Evolutionary conservation across 2,797 vertebrate species (phyloP).

Genomic region (Notolabrus celidotus): DNA sequence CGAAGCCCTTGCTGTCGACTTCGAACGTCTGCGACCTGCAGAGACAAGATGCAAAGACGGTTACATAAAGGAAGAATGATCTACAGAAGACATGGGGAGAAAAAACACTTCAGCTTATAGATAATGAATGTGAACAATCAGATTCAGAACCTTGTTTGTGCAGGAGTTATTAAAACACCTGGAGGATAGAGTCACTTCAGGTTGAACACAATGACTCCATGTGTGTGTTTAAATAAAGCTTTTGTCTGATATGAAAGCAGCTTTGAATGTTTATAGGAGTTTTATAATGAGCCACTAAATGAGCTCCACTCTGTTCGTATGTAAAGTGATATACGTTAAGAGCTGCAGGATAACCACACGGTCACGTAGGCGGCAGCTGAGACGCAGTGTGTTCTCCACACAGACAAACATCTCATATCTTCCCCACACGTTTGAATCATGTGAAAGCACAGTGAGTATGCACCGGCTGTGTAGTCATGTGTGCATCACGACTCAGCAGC

Average conservation of each 20-base stretch:
- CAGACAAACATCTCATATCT: neutral
- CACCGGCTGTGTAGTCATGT: conserved; percentile 53
- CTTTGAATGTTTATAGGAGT: neutral
- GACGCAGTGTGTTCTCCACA: neutral
- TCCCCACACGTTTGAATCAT: conserved; percentile 50
- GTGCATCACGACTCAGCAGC: conserved; percentile 48
- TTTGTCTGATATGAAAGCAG: too few relatives aligned
- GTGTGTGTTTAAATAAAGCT: neutral
- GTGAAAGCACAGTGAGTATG: conserved; percentile 46
- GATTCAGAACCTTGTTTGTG: too few relatives aligned
- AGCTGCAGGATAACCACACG: neutral
- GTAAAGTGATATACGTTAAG: neutral
- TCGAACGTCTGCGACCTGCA: conserved; percentile 87
- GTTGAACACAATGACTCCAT: neutral
- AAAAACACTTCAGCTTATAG: too few relatives aligned
- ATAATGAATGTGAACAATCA: too few relatives aligned
- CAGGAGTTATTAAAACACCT: too few relatives aligned
- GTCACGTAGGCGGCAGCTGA: neutral
- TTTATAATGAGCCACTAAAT: neutral
- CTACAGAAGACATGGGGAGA: too few relatives aligned
- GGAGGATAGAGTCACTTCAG: too few relatives aligned
- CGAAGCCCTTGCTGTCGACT: conserved; percentile 52
- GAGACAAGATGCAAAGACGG: conserved; percentile 5
- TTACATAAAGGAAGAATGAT: neutral
- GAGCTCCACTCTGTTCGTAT: neutral